Evolutionary conservation across 2,888 invertebrate genomes (phyloP).

Genomic region (Clostera curtula): DNA sequence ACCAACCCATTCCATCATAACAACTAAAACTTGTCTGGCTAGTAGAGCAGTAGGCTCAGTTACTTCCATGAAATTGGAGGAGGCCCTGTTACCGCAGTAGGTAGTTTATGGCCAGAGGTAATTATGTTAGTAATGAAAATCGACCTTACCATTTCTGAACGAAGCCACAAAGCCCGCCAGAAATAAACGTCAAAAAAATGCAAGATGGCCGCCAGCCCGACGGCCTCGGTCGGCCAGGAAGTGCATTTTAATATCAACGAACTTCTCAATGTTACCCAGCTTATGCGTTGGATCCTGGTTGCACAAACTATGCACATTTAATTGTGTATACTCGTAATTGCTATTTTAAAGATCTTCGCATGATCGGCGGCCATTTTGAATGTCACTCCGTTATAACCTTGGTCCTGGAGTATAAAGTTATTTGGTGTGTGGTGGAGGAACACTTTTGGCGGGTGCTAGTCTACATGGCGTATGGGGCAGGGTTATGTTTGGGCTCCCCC

Average conservation of each 20-base stretch:
- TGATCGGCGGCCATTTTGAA: conserved; percentile 35
- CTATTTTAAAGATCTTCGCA: conserved; percentile 43
- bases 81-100: too few species aligned
- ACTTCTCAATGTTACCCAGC: conserved; percentile 70
- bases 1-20: too few species aligned
- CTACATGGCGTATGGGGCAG: too few species aligned
- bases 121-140: conserved; percentile 14
- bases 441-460: too few species aligned
- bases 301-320: conserved; percentile 36
- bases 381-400: conserved; percentile 27
- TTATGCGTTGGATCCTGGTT: conserved; percentile 43
- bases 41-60: too few species aligned
- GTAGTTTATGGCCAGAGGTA: too few species aligned
- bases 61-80: too few species aligned
- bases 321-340: conserved; percentile 33
- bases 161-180: conserved; percentile 50
- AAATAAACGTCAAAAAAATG: conserved; percentile 70
- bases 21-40: too few species aligned
- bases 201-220: conserved; percentile 56
- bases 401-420: conserved; percentile 29
- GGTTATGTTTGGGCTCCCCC: too few species aligned
- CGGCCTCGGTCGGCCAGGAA: conserved; percentile 63
- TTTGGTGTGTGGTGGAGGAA: conserved; percentile 3
- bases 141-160: conserved; percentile 43
- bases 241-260: conserved; percentile 72